Evolutionary conservation across 2,797 vertebrate species (phyloP).

Genomic region (Tapera naevia): DNA sequence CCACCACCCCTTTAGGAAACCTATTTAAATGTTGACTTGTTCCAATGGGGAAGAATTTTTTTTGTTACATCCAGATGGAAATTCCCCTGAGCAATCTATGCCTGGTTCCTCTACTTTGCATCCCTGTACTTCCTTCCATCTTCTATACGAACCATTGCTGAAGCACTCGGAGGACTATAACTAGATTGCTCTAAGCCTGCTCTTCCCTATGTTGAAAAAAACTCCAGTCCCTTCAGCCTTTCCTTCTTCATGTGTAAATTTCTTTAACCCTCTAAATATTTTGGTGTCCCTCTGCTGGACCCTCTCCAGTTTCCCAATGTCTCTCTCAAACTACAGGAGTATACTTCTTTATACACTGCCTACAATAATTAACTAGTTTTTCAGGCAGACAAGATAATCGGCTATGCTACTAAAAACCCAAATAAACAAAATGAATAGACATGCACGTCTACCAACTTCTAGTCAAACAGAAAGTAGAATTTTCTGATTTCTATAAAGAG

Average conservation of each 20-base stretch:
- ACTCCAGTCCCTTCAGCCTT: not conserved
- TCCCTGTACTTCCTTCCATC: not conserved
- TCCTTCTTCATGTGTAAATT: fast-evolving
- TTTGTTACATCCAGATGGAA: not conserved
- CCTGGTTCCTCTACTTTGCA: not conserved
- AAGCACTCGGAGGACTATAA: not conserved
- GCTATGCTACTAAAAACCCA: not conserved
- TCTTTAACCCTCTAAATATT: not conserved
- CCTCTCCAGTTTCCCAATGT: not conserved
- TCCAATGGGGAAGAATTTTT: not conserved
- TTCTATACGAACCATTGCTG: fast-evolving
- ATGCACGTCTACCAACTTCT: not conserved
- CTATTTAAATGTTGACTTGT: not conserved
- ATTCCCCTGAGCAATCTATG: not conserved
- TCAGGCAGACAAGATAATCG: not conserved
- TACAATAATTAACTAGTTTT: not conserved
- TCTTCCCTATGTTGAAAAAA: not conserved
- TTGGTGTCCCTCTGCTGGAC: not conserved
- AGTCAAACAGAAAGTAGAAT: not conserved
- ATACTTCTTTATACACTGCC: not conserved
- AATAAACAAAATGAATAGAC: not conserved
- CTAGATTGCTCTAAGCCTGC: not conserved
- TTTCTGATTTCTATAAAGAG: not conserved
- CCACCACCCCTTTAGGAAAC: not conserved
- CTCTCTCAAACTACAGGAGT: not conserved